Evolutionary conservation across 2,888 invertebrate species (phyloP).

Genomic region (Eulithis prunata): DNA sequence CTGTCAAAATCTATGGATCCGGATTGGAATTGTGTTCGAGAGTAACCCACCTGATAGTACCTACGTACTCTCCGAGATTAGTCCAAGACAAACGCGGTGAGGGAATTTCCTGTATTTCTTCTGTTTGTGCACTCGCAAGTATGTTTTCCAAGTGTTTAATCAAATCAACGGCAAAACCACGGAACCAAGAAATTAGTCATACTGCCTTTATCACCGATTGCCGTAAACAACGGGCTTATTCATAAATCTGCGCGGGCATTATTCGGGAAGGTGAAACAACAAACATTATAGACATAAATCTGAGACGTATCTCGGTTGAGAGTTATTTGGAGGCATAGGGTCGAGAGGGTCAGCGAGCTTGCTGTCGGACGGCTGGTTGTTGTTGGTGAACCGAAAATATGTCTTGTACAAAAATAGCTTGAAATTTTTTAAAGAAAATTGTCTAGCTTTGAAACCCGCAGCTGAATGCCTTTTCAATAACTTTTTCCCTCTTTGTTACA

Average conservation of each 20-base stretch:
- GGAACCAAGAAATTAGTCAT: conserved; percentile 54
- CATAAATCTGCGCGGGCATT: conserved; percentile 79
- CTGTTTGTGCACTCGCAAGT: conserved; percentile 4
- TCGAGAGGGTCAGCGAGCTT: conserved; percentile 26
- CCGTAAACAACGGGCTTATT: conserved; percentile 75
- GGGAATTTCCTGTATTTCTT: not conserved
- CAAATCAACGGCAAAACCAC: conserved; percentile 35
- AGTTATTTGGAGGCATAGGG: conserved; percentile 62
- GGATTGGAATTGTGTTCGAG: no score
- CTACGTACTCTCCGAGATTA: no score
- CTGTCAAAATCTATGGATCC: no score
- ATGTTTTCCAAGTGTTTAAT: conserved; percentile 29
- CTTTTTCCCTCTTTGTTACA: no score
- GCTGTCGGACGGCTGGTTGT: not conserved
- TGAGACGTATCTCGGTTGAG: conserved; percentile 78
- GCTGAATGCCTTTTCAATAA: no score
- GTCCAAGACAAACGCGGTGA: no score
- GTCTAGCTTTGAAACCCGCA: no score
- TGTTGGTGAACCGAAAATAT: no score
- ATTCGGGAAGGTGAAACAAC: conserved; percentile 83
- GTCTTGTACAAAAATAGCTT: no score
- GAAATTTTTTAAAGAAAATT: no score
- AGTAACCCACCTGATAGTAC: no score
- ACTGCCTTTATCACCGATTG: conserved; percentile 70
- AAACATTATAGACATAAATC: conserved; percentile 84